Percentiles rank a stretch among this genome's conserved stretches.
Conservation (phyloP, 2,888 invertebrate genomes). For the Coleophora deauratella region DNA sequence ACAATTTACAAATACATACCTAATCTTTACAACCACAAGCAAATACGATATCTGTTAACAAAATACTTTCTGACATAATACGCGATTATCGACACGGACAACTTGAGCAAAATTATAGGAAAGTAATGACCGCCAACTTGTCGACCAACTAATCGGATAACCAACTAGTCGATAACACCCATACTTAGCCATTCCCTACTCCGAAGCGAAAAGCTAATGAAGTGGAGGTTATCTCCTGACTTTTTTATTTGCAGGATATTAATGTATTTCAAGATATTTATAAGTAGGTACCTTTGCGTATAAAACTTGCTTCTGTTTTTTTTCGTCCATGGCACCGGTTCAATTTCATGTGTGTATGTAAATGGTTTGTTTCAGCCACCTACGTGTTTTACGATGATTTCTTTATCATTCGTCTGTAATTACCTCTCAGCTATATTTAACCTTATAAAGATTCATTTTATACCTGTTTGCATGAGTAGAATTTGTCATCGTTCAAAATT, state of each 20-base stretch:
- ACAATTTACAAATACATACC: no score
- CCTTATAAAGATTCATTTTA: no score
- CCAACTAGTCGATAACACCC: constrained; percentile 34
- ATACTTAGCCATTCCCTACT: constrained; percentile 29
- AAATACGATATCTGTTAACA: no score
- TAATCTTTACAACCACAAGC: no score
- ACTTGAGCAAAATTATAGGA: no score
- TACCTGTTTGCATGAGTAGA: no score
- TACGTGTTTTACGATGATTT: background rate
- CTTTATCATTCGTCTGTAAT: no score
- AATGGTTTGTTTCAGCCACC: constrained; percentile 16
- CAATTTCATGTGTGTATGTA: constrained; percentile 8
- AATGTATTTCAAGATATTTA: constrained; percentile 48
- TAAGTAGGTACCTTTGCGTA: constrained; percentile 24
- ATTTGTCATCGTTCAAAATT: no score
- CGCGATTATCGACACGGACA: no score
- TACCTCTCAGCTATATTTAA: background rate
- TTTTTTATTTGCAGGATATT: constrained; percentile 48
- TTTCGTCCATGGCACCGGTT: constrained; percentile 19
- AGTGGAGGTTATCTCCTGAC: constrained; percentile 37
- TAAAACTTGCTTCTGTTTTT: constrained; percentile 28
- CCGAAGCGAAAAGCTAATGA: constrained; percentile 46
- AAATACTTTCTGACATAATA: no score
- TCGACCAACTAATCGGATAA: constrained; percentile 21
- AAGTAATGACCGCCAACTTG: constrained; percentile 13